A percentile compares a stretch with the other conserved stretches of the same genome.
phyloP scores from a whole-genome alignment of 2,888 invertebrate species.

The Dynastes tityus region DNA sequence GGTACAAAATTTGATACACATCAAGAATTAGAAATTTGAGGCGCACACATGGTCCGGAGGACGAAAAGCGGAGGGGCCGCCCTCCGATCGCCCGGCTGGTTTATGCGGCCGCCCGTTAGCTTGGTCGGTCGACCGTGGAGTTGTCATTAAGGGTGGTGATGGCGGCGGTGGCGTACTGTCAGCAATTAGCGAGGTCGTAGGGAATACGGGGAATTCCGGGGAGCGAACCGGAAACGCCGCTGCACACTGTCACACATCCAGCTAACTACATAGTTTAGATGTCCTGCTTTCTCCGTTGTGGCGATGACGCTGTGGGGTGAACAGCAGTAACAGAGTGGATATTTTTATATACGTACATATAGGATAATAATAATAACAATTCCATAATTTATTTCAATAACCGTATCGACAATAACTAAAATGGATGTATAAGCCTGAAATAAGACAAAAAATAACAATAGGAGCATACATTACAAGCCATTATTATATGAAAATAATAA shows the following conservation, averaged over 20 bases:
- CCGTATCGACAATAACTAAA: too few relatives aligned
- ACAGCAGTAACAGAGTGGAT: conserved; percentile 1
- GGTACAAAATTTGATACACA: conserved; percentile 58
- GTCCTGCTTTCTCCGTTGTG: conserved; percentile 22
- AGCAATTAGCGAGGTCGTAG: conserved; percentile 68
- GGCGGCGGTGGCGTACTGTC: conserved; percentile 65
- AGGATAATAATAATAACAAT: background rate
- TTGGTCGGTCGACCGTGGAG: conserved; percentile 52
- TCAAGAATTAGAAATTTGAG: conserved; percentile 61
- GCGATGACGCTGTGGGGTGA: conserved; percentile 8
- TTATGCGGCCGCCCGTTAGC: conserved; percentile 31
- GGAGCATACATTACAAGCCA: too few relatives aligned
- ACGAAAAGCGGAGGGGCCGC: conserved; percentile 26
- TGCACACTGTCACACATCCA: conserved; percentile 67
- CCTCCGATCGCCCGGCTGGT: conserved; percentile 30
- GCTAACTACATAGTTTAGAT: conserved; percentile 33
- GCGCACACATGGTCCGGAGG: conserved; percentile 56
- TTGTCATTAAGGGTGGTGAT: conserved; percentile 56
- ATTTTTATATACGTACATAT: conserved; percentile 17
- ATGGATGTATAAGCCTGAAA: too few relatives aligned
- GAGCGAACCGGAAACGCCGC: conserved; percentile 60
- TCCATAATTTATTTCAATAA: too few relatives aligned
- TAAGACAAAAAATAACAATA: too few relatives aligned
- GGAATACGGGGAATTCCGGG: conserved; percentile 68
- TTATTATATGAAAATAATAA: too few relatives aligned